Conservation (phyloP, 2,797 vertebrate species). For the Neoniphon sammara region DNA sequence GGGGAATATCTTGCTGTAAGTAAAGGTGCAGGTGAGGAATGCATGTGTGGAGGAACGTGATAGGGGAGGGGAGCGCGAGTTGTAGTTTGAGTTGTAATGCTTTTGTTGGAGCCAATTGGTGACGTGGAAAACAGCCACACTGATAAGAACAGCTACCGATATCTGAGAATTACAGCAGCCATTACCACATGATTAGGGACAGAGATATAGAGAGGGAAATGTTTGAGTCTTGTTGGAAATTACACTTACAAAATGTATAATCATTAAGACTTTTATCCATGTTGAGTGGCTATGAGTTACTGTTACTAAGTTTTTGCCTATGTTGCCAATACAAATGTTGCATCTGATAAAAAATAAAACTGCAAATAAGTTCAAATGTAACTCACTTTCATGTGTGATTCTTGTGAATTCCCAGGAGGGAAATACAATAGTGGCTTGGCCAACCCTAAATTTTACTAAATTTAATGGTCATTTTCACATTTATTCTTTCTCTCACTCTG, state of each 20-base stretch:
- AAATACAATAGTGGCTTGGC: background rate
- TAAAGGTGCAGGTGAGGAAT: constrained; percentile 43
- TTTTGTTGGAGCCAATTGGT: background rate
- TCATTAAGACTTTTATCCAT: background rate
- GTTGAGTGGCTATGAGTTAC: background rate
- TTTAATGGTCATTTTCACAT: background rate
- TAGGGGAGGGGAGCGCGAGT: constrained; percentile 13
- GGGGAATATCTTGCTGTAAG: constrained; percentile 36
- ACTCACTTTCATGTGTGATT: background rate
- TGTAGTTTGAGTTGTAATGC: constrained; percentile 15
- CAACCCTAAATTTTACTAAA: background rate
- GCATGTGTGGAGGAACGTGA: constrained; percentile 28
- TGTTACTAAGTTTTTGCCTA: background rate
- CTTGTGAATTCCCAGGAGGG: background rate
- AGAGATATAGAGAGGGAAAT: background rate
- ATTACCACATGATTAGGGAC: constrained; percentile 28
- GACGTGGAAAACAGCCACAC: constrained; percentile 3
- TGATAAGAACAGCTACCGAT: constrained; percentile 24
- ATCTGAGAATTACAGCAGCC: constrained; percentile 12
- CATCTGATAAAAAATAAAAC: background rate
- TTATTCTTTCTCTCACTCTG: background rate
- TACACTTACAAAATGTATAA: background rate
- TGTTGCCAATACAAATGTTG: background rate
- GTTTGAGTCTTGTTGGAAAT: background rate
- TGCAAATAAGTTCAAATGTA: background rate